These are phyloP conservation scores for Myotis lucifugus DNA, from an alignment of 2,113 vertebrate species.

Conservation along the genomic window DNA sequence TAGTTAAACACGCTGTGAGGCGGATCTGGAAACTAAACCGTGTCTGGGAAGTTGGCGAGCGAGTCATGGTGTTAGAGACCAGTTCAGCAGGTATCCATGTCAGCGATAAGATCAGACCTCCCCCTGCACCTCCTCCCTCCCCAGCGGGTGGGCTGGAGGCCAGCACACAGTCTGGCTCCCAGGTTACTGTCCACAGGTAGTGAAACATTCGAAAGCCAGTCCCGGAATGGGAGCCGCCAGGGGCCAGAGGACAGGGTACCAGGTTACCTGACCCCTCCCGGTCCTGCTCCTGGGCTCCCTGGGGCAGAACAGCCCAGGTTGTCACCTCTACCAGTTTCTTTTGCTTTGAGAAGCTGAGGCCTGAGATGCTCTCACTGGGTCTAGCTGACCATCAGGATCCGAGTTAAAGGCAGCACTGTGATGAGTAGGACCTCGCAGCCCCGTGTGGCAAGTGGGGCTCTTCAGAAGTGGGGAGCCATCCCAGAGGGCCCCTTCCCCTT, in stretches of 20 bases:
- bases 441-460: not conserved
- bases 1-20: not conserved
- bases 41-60: not conserved
- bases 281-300: not conserved
- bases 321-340: not conserved
- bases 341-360: not conserved
- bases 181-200: not conserved
- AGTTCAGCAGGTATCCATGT: not conserved
- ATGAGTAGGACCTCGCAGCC: not conserved
- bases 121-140: not conserved
- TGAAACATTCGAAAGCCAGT: not conserved
- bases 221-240: not conserved
- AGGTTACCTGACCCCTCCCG: too few species aligned
- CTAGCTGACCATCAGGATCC: not conserved
- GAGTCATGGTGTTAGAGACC: not conserved
- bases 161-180: not conserved
- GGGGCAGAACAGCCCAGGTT: not conserved
- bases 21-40: not conserved
- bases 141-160: not conserved
- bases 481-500: not conserved
- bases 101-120: not conserved
- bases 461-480: not conserved
- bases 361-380: not conserved
- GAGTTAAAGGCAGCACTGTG: rapidly evolving
- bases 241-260: not conserved